Evolutionary conservation across 2,888 invertebrate genomes (phyloP), one percentile per base, ranked within the genome.

Genomic region (Drosophila nigritarsus): DNA sequence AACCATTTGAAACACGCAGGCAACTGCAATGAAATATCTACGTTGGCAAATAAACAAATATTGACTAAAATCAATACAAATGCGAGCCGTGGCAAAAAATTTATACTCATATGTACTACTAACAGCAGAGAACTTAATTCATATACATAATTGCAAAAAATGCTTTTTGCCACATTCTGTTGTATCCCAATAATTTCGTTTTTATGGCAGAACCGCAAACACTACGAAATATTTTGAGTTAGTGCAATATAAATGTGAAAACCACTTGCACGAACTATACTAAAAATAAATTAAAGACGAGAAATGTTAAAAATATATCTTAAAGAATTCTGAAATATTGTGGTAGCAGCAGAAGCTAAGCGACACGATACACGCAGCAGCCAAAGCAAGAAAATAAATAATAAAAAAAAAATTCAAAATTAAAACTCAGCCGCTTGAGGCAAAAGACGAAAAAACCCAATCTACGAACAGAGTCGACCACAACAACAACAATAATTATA

Each of bases 1-100:
- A 65, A 49, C 29, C 68, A 68, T 71, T 67, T 65, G 15, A 55
- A 55, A 66, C 72, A 62, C 69, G 60, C 66, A 69, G 65, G 55
- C 61, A 71, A 54, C 61, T 80, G 60, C 68, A 69, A 83, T 65
- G 49, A 72, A 85, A 71, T 68, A 73, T 78, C 49, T 63, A 81
- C 87, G 73, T 76, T 80, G 77, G 89, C 80, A 80, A 80, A 84
- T 87, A 89, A 85, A 85, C 84, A 89, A 87, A 89, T 84, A 85
- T 85, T 87, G 80, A 69, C 74, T 80, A 63, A 70, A 86, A 87
- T 89, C 87, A 78, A 88, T 86, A 80, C 58, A 75, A 83, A 73
- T 42, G 70, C 66, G 42, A 42, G 60, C 54, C 61, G 64, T 70
- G 71, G 62, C 56, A 65, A 50, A 55, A 58, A 69, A n/a, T 18